Evolutionary conservation across 2,797 vertebrate genomes (phyloP), one percentile per base, ranked within the genome.

Genomic region (Coregonus sp.): DNA sequence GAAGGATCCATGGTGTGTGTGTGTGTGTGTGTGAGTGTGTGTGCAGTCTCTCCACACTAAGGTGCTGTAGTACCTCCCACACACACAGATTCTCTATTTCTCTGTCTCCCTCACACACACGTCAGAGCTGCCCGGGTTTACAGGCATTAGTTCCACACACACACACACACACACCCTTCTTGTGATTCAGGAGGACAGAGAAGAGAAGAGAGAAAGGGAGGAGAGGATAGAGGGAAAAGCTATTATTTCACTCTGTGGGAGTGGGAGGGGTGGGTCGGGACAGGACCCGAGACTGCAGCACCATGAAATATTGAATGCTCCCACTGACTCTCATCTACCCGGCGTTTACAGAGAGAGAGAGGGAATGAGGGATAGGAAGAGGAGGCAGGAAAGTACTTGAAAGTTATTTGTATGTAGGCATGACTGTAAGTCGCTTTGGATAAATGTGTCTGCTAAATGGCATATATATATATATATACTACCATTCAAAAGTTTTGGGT

Each of bases 301-400:
- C 40, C 89, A 89, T 87, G 80, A 89, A 88, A 84, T 84, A 91
- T 86, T 88, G 86, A 90, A 87, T 68, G 78, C 85, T 86, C 86
- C 80, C 84, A 1, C 87, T 83, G 83, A 80, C 80, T 85, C 72
- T 5, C 75, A 67, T 25, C 52, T 18, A 37, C 15, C 69, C 3
- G 40, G 40, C 18, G 20, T 14, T 66, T 14, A 31, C 11, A 47
- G 40, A 40, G 85, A 87, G 79, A 71, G 68, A 56, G 74, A 80
- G 65, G 9, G 50, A n/a, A 18, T 1, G 40, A 47, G 56, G 86
- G 81, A 79, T 56, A 51, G 37, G 40, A 11, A 54, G 12, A 4
- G 15, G 51, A 6, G 16, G 5, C 25, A 1, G 29, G 14, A 59
- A 52, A 25, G 59, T 25, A 47, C 40, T 47, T 9, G 11, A 47